These are phyloP conservation scores for Dichetophora obliterata DNA, from an alignment of 2,888 invertebrate genomes.

Conservation along the genomic window DNA sequence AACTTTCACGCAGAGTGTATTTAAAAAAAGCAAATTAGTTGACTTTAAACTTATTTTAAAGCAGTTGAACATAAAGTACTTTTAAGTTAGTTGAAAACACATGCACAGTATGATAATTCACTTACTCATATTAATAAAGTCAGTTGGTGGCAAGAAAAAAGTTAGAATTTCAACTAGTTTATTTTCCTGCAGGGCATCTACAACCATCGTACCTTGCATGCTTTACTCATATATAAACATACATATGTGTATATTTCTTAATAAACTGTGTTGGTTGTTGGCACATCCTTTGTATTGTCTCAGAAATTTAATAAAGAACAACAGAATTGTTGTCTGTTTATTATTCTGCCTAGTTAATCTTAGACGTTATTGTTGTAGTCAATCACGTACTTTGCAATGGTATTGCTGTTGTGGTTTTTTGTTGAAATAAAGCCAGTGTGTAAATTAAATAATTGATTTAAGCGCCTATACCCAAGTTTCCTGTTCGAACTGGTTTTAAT, in stretches of 20 bases:
- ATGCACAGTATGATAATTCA: no score
- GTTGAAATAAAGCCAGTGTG: not conserved
- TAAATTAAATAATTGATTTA: conserved; percentile 41
- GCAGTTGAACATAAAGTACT: no score
- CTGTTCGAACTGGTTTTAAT: not conserved
- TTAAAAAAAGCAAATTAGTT: no score
- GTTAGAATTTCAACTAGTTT: no score
- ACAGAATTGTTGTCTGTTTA: conserved; percentile 59
- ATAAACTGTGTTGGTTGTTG: not conserved
- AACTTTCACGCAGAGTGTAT: no score
- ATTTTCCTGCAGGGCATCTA: no score
- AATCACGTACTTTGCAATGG: conserved; percentile 35
- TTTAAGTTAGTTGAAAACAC: no score
- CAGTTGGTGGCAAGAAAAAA: no score
- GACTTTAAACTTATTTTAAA: no score
- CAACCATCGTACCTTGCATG: no score
- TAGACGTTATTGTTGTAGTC: conserved; percentile 40
- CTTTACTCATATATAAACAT: no score
- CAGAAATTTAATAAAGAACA: conserved; percentile 62
- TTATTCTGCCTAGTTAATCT: conserved; percentile 54
- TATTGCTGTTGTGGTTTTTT: not conserved
- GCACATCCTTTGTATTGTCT: conserved; percentile 44
- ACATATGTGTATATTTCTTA: conserved; percentile 24
- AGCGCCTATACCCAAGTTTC: not conserved
- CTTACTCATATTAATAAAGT: no score